Evolutionary conservation across 2,113 vertebrate genomes (phyloP), one percentile per base, ranked within the genome.

Genomic region (Scophthalmus maximus): DNA sequence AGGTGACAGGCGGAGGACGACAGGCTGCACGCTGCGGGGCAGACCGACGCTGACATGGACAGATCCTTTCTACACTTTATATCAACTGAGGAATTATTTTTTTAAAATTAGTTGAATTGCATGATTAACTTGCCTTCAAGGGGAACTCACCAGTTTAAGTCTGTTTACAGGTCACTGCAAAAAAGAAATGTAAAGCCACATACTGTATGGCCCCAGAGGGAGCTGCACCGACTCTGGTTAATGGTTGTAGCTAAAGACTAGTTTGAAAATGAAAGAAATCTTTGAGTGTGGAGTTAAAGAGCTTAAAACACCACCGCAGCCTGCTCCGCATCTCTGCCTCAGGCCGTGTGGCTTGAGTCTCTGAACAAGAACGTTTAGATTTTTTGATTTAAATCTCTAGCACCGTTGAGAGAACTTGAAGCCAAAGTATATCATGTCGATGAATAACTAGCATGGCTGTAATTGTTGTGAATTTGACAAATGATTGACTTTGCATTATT

Each of bases 1-100:
- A 57, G 38, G 67, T 20, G 40, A 57, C 8, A 46, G 18, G 17
- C 42, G n/a, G 17, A n/a, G 42, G 42, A 20, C n/a, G 30, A 66
- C 34, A 38, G 64, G 53, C 59, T 68, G 30, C 61, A 59, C 44
- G 63, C 83, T 86, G 76, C 63, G 25, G 70, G 22, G 32, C 75
- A 82, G 62, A 17, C 34, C 42, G 64, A 69, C 67, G 66, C 7
- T 46, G 34, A 65, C 22, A 14, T 10, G n/a, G n/a, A n/a, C n/a
- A n/a, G n/a, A 59, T 83, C 55, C 27, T 76, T 53, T 34, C 38
- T 5, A 7, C 47, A 30, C 32, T 30, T 55, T 20, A 65, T n/a
- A 26, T 42, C 6, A 40, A 8, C 8, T 25, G 12, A 44, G 5
- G 15, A 52, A 30, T 42, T 6, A n/a, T 30, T 23, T n/a, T n/a